These are phyloP conservation scores for Menidia beryllina DNA, from an alignment of 2,113 vertebrate genomes.

Conservation along the genomic window DNA sequence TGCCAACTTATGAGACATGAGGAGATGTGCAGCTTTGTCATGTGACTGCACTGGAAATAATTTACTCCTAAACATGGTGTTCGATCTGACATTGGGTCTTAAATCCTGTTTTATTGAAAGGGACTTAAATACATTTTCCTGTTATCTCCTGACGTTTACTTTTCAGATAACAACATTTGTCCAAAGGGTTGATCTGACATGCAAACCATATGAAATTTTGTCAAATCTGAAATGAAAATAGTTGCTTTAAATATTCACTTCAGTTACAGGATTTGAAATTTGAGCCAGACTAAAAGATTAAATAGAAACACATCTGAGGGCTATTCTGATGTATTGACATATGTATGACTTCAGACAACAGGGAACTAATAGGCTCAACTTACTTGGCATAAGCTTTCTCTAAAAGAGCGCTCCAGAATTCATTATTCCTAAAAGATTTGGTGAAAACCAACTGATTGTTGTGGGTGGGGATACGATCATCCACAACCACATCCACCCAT, in stretches of 20 bases:
- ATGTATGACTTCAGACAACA: not conserved
- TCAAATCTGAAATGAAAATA: not conserved
- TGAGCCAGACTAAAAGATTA: not conserved
- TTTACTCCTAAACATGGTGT: not conserved
- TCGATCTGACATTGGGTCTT: not conserved
- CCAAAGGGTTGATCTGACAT: too few relatives aligned
- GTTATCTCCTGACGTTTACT: not conserved
- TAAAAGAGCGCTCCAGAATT: constrained; percentile 98
- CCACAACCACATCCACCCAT: constrained; percentile 95
- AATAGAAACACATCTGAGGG: not conserved
- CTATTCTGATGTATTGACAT: not conserved
- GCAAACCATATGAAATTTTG: not conserved
- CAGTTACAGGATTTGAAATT: constrained; percentile 4
- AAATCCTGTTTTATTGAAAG: not conserved
- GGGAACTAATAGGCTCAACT: constrained; percentile 47
- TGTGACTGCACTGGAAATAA: not conserved
- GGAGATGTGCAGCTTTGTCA: not conserved
- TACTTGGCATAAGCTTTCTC: constrained; percentile 99
- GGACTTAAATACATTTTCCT: not conserved
- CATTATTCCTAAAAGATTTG: constrained; percentile 94
- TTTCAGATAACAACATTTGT: not conserved
- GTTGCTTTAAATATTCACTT: not conserved
- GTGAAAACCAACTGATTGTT: constrained; percentile 95
- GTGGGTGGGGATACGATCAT: constrained; percentile 94
- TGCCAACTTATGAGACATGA: constrained; percentile 23